A percentile compares a stretch with the other conserved stretches of the same genome.
Evolutionary conservation across 2,888 invertebrate species (phyloP).

Genomic region (Acanthopleura granulata): DNA sequence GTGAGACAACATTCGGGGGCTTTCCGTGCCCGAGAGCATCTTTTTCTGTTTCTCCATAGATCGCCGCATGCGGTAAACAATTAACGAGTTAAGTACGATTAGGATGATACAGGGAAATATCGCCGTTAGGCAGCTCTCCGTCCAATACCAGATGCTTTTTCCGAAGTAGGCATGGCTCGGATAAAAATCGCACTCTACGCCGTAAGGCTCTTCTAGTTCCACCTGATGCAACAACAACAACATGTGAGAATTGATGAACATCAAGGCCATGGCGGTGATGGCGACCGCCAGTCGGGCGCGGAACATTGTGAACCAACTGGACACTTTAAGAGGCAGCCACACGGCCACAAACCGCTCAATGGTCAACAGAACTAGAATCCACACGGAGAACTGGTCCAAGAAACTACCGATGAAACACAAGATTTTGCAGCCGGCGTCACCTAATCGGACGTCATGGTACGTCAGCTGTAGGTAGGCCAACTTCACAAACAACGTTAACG

Average conservation of each 20-base stretch:
- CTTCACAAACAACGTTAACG: not conserved
- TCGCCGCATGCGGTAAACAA: constrained; percentile 1
- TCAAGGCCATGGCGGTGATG: not conserved
- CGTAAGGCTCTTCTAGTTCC: not conserved
- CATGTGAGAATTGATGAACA: not conserved
- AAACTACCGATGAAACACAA: not conserved
- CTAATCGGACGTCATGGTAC: not conserved
- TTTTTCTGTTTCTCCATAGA: constrained; percentile 1
- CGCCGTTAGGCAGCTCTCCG: not conserved
- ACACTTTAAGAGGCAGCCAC: constrained; percentile 11
- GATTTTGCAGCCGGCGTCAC: not conserved
- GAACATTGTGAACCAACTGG: not conserved
- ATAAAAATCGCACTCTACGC: not conserved
- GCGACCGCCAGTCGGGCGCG: not conserved
- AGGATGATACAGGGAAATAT: not conserved
- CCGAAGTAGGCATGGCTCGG: not conserved
- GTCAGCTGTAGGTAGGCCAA: not conserved
- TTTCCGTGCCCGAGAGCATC: not conserved
- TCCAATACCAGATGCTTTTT: constrained; percentile 7
- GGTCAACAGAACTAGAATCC: not conserved
- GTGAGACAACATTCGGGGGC: constrained; percentile 21
- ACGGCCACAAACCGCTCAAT: constrained; percentile 2
- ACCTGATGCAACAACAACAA: not conserved
- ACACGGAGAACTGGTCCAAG: not conserved
- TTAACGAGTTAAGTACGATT: not conserved